A percentile compares a stretch with the other conserved stretches of the same genome.
These are phyloP conservation scores for Clarias macrocephalus DNA, from an alignment of 2,113 vertebrate species.

Conservation along the genomic window DNA sequence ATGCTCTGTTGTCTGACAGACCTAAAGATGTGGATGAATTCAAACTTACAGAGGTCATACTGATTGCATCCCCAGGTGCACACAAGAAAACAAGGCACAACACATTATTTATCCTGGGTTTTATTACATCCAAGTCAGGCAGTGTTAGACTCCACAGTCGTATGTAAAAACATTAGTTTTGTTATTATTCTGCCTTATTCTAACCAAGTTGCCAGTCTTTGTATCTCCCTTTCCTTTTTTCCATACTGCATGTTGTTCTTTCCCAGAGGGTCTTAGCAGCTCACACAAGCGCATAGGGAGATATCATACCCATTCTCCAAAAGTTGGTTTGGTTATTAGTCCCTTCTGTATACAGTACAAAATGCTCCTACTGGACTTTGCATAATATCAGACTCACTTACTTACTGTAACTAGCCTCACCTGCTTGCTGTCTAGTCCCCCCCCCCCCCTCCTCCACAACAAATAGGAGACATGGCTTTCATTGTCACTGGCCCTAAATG, in stretches of 20 bases:
- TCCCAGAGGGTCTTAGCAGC: not conserved
- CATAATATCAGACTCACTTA: not conserved
- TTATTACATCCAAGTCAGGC: not conserved
- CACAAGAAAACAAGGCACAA: not conserved
- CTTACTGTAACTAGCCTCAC: not conserved
- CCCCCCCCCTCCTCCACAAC: not conserved
- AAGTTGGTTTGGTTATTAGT: not conserved
- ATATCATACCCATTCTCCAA: not conserved
- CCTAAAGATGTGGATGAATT: not conserved
- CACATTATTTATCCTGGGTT: not conserved
- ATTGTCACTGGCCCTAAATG: not conserved
- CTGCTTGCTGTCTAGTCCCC: not conserved
- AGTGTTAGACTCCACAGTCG: not conserved
- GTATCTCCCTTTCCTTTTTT: not conserved
- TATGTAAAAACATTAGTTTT: not conserved
- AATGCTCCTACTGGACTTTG: not conserved
- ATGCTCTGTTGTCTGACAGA: not conserved
- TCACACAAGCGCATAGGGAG: not conserved
- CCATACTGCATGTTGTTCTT: not conserved
- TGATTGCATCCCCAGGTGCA: not conserved
- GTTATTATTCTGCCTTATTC: no score
- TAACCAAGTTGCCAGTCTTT: not conserved
- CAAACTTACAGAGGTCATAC: not conserved
- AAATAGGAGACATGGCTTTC: conserved; percentile 3
- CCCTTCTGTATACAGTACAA: not conserved